Base-by-base conservation (phyloP, 2,888 invertebrate genomes). In the Notocelia uddmanniana region DNA sequence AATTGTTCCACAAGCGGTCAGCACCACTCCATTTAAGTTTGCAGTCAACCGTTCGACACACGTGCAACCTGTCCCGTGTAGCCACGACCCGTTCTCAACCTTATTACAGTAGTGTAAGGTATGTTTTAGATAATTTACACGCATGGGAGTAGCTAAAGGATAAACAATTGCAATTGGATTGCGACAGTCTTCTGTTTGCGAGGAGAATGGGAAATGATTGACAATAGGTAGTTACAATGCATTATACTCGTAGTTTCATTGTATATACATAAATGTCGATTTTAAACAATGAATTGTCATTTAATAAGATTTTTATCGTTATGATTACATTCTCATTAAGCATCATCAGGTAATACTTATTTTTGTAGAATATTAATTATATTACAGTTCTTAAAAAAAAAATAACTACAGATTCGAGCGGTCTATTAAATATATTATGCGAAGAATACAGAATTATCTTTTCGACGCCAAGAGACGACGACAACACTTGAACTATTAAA, bases 1-100 rank as follows among this genome's bases (percentile, higher is more conserved):
- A 68, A 48, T 52, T 50, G 63, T 63, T 50, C 67, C 67, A 55
- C 69, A 64, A 70, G 58, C 69, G 69, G 69, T 64, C 69, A 70
- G 63, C 58, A 37, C 57, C 69, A 64, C 41, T 57, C 55, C 64
- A 70, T 64, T 58, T 64, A 57, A 69, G 63, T 64, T 52, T 19
- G 50, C 64, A 70, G 57, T 63, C 62, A 63, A 48, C 57, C 41
- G 69, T 63, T 34, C 31, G 48, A 13, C 21, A 34, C 52, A 54
- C 34, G 15, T 54, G n/a, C 10, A n/a, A 21, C 13, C 13, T 48
- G 31, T 11, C 48, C 26, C 18, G 26, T 19, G 18, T 18, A 50
- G 15, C 18, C 11, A 6, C 9, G 1, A 9, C 18, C 31, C 1
- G 31, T 31, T 62, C 26, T 26, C 26, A 31, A 9, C 18, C 13